Base-by-base conservation (phyloP, 2,113 vertebrate genomes). In the Vidua macroura region DNA sequence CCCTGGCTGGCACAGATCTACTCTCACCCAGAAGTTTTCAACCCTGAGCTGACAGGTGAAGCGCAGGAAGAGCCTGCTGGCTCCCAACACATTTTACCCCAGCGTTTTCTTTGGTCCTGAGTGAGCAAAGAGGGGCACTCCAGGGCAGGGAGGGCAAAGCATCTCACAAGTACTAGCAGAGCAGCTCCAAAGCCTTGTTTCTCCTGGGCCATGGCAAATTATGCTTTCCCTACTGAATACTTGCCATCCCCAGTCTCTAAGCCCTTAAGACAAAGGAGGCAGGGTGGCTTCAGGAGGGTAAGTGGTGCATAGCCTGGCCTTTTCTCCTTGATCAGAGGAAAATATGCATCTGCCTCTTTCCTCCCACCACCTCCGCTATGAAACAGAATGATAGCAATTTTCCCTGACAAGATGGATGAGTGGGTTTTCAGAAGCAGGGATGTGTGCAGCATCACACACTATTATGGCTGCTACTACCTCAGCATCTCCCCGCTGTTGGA, bases 401-500 rank as follows among this genome's bases (percentile, higher is more conserved):
- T 53, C 69, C 51, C 56, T 83, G 86, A 72, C 81, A 93, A 94
- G 95, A 92, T 0, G 1, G 80, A 90, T 92, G 88, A 95, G 92
- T 90, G 83, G 69, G 83, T 90, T 96, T 90, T 86, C 88, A 78
- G 85, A 67, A 89, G 69, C 60, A 64, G 89, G 52, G 78, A 25
- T 4, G 12, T 76, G 74, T 90, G 88, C 1, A 0, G 60, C 94
- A 83, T 93, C 88, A 92, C 3, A 1, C 68, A 51, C 73, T 95
- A 68, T 92, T 96, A 94, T 93, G 92, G 92, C 86, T 96, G 72
- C 77, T 84, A 49, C 90, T 90, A 53, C 88, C 90, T 88, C 92
- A 88, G 83, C 83, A 88, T 90, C 76, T 83, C 55, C 73, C 75
- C 43, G 18, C 13, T 1, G 4, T 7, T 78, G 69, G 83, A 87